phyloP scores from a whole-genome alignment of 30 jellyfish, hydroid and myxozoan species.

The Turritopsis rubra region DNA sequence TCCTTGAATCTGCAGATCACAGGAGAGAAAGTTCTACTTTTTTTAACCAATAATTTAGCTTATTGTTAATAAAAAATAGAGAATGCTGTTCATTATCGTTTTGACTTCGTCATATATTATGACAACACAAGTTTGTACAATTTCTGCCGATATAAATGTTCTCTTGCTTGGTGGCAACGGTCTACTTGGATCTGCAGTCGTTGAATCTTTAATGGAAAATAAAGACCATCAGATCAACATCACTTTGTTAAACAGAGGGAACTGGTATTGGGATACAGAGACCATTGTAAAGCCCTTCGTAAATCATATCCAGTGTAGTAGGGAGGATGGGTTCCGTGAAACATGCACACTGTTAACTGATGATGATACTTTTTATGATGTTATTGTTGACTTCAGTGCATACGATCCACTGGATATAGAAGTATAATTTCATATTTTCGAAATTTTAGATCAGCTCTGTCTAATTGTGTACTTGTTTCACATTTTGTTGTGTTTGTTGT shows the following conservation, averaged over 20 bases:
- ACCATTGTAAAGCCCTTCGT: conserved; percentile 29
- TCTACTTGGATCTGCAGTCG: conserved; percentile 43
- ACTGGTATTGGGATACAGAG: conserved; percentile 54
- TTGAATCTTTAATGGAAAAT: background rate
- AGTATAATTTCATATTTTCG: conserved; percentile 1
- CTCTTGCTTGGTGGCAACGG: conserved; percentile 48
- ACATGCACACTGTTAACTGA: conserved; percentile 15
- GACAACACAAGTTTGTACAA: background rate
- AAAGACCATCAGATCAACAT: background rate
- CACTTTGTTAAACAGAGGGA: conserved; percentile 31
- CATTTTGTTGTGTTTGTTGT: conserved; percentile 2
- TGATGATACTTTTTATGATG: conserved; percentile 20
- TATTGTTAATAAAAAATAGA: too few species aligned
- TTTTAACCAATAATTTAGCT: too few species aligned
- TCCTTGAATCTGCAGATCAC: too few species aligned
- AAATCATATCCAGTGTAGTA: conserved; percentile 26
- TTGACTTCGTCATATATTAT: background rate
- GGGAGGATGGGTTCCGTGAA: conserved; percentile 48
- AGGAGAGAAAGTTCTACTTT: too few species aligned
- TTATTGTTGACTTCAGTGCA: conserved; percentile 37
- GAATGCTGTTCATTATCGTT: background rate
- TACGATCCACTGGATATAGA: conserved; percentile 42
- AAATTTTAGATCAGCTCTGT: background rate
- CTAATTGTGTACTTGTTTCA: background rate
- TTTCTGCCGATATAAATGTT: conserved; percentile 6